phyloP scores from a whole-genome alignment of 2,113 vertebrate genomes.

The Okapia johnstoni region DNA sequence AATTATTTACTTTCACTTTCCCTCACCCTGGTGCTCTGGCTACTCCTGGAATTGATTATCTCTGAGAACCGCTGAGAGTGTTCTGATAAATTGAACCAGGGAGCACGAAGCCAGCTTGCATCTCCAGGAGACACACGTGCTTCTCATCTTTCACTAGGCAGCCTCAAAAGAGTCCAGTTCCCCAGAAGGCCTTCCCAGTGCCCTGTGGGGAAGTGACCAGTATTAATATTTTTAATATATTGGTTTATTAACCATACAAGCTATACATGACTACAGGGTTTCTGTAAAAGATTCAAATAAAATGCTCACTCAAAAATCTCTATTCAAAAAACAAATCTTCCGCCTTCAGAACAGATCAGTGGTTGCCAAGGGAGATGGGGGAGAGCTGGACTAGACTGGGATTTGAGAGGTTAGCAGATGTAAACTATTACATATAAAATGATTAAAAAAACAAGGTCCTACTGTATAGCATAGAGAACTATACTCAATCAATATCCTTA shows the following conservation, averaged over 20 bases:
- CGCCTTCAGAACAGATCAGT: neutral
- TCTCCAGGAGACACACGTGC: neutral
- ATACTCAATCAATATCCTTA: neutral
- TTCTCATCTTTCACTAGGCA: neutral
- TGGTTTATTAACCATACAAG: neutral
- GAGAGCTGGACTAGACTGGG: neutral
- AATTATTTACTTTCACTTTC: slow-evolving; percentile 41
- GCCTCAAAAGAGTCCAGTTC: neutral
- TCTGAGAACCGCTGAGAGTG: neutral
- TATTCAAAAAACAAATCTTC: neutral
- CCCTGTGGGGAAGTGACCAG: neutral
- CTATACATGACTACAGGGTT: neutral
- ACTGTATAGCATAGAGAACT: neutral
- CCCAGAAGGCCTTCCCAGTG: neutral
- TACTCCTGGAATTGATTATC: slow-evolving; percentile 24
- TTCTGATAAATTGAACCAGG: slow-evolving; percentile 36
- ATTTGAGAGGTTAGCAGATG: neutral
- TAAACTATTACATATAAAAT: neutral
- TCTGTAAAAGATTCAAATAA: neutral
- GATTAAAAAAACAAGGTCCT: neutral
- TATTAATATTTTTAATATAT: neutral
- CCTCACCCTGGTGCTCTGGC: slow-evolving; percentile 17
- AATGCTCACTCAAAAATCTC: neutral
- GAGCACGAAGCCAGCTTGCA: rapidly evolving
- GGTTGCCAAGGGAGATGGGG: neutral